Evolutionary conservation across 2,888 invertebrate genomes (phyloP).

Genomic region (Nemotelus pantherinus): DNA sequence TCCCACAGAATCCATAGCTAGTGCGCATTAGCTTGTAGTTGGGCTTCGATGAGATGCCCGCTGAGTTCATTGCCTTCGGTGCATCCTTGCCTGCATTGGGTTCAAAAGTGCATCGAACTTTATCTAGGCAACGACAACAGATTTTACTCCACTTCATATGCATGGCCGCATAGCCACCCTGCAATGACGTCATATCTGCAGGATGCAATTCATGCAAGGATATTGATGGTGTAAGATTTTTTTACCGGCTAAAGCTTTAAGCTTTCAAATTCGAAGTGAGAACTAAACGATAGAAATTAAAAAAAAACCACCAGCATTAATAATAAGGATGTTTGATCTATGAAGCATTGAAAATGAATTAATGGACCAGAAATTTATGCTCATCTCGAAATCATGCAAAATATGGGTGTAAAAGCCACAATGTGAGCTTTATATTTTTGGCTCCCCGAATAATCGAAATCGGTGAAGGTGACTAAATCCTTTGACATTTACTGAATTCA

Average conservation of each 20-base stretch:
- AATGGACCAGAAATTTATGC: neutral
- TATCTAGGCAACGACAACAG: constrained; percentile 34
- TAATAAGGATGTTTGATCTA: neutral
- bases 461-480: constrained; percentile 20
- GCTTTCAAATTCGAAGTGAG: too few relatives aligned
- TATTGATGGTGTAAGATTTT: neutral
- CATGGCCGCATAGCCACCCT: constrained; percentile 8
- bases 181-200: constrained; percentile 39
- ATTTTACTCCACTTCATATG: neutral
- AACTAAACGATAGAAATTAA: too few relatives aligned
- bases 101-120: constrained; percentile 37
- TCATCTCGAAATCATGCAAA: neutral
- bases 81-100: constrained; percentile 31
- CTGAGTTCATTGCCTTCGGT: constrained; percentile 39
- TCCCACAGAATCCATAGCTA: too few relatives aligned
- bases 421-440: too few relatives aligned
- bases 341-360: neutral
- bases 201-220: constrained; percentile 6
- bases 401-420: too few relatives aligned
- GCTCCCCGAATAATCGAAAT: too few relatives aligned
- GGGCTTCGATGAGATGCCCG: too few relatives aligned
- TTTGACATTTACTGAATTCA: constrained; percentile 24
- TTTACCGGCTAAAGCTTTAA: neutral
- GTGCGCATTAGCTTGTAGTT: too few relatives aligned
- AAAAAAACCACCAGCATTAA: too few relatives aligned